Conservation (phyloP, 1,140 invertebrate genomes). For the Drosophila azteca region DNA sequence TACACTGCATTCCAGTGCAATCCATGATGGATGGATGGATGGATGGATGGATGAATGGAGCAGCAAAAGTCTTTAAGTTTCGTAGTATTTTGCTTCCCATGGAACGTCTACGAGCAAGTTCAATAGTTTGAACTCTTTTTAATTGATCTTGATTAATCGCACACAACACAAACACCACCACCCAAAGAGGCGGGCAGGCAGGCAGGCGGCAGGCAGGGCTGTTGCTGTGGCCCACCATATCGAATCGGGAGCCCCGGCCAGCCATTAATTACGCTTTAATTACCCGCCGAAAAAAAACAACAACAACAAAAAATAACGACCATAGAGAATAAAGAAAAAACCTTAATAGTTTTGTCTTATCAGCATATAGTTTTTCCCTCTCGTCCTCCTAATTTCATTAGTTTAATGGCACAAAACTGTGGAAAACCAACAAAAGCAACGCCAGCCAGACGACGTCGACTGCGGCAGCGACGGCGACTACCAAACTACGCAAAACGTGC, state of each 20-base stretch:
- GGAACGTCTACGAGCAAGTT: constrained; percentile 60
- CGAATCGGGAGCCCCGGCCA: constrained; percentile 29
- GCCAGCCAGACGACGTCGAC: constrained; percentile 3
- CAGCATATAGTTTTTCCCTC: constrained; percentile 71
- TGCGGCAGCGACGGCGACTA: constrained; percentile 22
- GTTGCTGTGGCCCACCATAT: constrained; percentile 26
- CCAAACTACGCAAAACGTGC: constrained; percentile 79
- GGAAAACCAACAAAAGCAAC: constrained; percentile 57
- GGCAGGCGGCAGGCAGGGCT: too few species aligned
- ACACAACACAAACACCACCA: constrained; percentile 52
- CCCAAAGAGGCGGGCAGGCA: constrained; percentile 34
- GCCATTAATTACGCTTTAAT: constrained; percentile 79
- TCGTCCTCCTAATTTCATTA: constrained; percentile 74
- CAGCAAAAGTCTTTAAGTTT: constrained; percentile 38
- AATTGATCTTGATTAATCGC: constrained; percentile 81
- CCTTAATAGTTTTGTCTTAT: constrained; percentile 78
- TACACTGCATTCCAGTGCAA: constrained; percentile 45
- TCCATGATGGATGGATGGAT: too few species aligned
- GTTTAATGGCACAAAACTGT: constrained; percentile 71
- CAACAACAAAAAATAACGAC: constrained; percentile 13
- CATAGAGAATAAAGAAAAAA: constrained; percentile 37
- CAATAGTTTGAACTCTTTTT: constrained; percentile 80
- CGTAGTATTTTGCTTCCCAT: constrained; percentile 45
- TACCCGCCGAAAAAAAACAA: constrained; percentile 51
- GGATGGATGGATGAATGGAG: too few species aligned